Percentiles rank a stretch among this genome's conserved stretches.
These are phyloP conservation scores for Apostichopus japonicus DNA, from an alignment of 35 echinoderm and acorn worm species.

Conservation along the genomic window DNA sequence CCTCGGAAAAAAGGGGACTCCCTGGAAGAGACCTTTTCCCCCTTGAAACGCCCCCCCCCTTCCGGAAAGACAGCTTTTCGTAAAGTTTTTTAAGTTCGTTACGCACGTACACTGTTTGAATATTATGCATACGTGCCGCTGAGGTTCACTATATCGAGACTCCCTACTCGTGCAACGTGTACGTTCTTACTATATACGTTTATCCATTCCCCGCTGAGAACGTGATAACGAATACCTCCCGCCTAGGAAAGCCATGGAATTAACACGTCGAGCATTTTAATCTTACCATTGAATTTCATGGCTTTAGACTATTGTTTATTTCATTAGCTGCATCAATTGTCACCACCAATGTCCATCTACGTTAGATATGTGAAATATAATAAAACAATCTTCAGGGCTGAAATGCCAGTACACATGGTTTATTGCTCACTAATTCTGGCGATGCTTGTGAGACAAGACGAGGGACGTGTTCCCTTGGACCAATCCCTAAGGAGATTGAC, in stretches of 20 bases:
- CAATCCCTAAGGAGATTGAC: neutral
- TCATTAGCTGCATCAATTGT: constrained; percentile 38
- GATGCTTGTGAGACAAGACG: neutral
- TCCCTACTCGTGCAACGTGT: too few relatives aligned
- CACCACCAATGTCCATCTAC: constrained; percentile 36
- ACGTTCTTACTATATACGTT: too few relatives aligned
- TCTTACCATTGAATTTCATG: neutral
- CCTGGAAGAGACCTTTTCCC: too few relatives aligned
- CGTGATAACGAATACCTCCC: neutral
- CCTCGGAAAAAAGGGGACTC: too few relatives aligned
- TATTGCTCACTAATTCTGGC: neutral
- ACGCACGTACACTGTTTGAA: too few relatives aligned
- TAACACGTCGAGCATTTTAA: neutral
- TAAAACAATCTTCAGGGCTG: constrained; percentile 1
- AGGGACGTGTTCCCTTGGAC: neutral
- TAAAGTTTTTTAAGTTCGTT: too few relatives aligned
- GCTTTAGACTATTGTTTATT: constrained; percentile 25
- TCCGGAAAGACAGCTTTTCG: too few relatives aligned
- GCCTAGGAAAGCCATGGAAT: neutral
- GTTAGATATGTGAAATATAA: constrained; percentile 6
- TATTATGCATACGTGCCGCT: too few relatives aligned
- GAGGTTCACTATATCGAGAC: too few relatives aligned
- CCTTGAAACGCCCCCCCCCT: too few relatives aligned
- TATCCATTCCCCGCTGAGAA: too few relatives aligned
- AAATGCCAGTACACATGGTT: neutral